Evolutionary conservation across 1,140 invertebrate genomes (phyloP).

Genomic region (Elysia chlorotica): DNA sequence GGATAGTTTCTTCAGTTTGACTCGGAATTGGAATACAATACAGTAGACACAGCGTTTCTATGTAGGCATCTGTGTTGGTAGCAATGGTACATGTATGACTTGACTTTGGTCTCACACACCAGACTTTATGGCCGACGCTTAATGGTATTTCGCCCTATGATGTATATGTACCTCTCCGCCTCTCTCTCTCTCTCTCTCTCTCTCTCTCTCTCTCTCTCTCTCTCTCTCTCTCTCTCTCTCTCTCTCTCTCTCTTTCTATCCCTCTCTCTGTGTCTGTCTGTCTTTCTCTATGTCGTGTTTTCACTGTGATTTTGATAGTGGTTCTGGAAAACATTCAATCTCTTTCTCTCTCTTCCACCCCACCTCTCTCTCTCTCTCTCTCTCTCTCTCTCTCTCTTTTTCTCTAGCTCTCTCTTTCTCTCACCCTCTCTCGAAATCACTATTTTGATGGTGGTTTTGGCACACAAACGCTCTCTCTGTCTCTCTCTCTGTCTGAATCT

Average conservation of each 20-base stretch:
- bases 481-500: too few species aligned
- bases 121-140: too few species aligned
- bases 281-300: not conserved
- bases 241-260: constrained; percentile 14
- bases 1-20: too few species aligned
- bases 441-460: not conserved
- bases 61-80: too few species aligned
- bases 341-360: not conserved
- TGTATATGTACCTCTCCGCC: too few species aligned
- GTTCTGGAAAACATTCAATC: not conserved
- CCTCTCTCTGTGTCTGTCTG: not conserved
- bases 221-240: constrained; percentile 10
- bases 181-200: too few species aligned
- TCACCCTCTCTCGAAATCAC: not conserved
- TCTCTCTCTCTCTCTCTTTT: not conserved
- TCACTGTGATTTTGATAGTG: not conserved
- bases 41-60: too few species aligned
- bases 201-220: constrained; percentile 3
- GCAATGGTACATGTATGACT: too few species aligned
- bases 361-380: not conserved
- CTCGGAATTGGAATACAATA: too few species aligned
- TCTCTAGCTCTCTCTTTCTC: not conserved
- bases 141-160: too few species aligned
- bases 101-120: too few species aligned
- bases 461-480: not conserved